Evolutionary conservation across 2,797 vertebrate genomes (phyloP), one percentile per base, ranked within the genome.

Genomic region (Salmo trutta): DNA sequence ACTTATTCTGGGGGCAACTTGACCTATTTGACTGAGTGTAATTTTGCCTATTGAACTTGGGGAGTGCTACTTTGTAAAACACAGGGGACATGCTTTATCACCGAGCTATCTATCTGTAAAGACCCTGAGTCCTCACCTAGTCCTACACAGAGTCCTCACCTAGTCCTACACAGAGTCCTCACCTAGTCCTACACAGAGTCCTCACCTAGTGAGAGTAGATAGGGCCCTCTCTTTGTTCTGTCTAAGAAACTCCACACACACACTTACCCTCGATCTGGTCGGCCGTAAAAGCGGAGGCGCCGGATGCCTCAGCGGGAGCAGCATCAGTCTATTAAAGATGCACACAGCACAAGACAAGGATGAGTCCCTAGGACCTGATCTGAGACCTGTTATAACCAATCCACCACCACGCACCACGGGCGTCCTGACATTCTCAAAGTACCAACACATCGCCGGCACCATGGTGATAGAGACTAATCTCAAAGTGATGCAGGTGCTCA

Each of bases 211-310:
- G 41, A 41, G 10, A 47, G 0, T 12, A 14, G 21, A 64, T 21
- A 24, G 6, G 19, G 24, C 24, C n/a, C 21, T 31, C 31, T 31
- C 31, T 31, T 31, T 31, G 31, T 31, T 31, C 31, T 31, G 31
- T 31, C 31, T 71, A 15, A n/a, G n/a, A n/a, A n/a, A 36, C 27
- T 68, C 14, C 17, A 56, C 53, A 27, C 66, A 68, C 29, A 12
- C 70, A 97, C 98, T 98, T 95, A 99, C 98, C 98, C 88, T 95
- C 97, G 91, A 99, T 92, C 95, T 99, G 95, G 87, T 99, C 98
- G 83, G 96, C 88, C 82, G 95, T 80, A 95, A 99, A 98, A 80
- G 97, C 95, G 2, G 51, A 71, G 21, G 72, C 53, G 16, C 24
- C 21, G 1, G 47, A 47, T 5, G 71, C 36, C 3, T 12, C 70